Evolutionary conservation across 1,140 invertebrate genomes (phyloP), one percentile per base, ranked within the genome.

Genomic region (Apis dorsata): DNA sequence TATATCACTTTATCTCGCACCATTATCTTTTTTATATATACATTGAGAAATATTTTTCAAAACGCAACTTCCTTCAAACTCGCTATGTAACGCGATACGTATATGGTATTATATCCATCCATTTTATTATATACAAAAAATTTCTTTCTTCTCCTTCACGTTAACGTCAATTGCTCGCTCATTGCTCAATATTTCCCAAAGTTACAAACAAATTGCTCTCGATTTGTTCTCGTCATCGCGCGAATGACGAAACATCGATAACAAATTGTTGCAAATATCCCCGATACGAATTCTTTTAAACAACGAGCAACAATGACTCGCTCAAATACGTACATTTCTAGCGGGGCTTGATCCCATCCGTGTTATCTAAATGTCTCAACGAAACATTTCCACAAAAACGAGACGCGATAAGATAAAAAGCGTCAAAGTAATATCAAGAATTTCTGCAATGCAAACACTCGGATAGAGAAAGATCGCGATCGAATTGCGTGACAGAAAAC

Each of bases 381-480:
- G 44, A 66, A 78, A 68, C 60, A 34, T 55, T 62, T 75, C 55
- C 15, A 53, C 5, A 51, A 53, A 49, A 28, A n/a, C 24, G 24
- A 24, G n/a, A 53, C 17, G 24, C 17, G 74, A 76, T 76, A 76
- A 76, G 74, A 76, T 76, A 53, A 51, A 7, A 10, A 53, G 11
- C 15, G 24, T 1, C n/a, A 24, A 7, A 12, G 17, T 15, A 21
- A 51, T 63, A 51, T 75, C 59, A n/a, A 12, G 12, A 7, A 60
- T 53, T 19, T 77, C 19, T 24, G 24, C 24, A 24, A 17, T 21
- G 60, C 60, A 19, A 55, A 55, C 51, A n/a, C n/a, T 71, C 69
- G n/a, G 68, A 17, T 53, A 51, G 51, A 53, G n/a, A 0, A n/a
- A n/a, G 21, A 69, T 49, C 11, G 0, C 8, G 19, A 69, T 69